phyloP scores from a whole-genome alignment of 2,113 vertebrate species.

The Grammomys dolichurus region DNA sequence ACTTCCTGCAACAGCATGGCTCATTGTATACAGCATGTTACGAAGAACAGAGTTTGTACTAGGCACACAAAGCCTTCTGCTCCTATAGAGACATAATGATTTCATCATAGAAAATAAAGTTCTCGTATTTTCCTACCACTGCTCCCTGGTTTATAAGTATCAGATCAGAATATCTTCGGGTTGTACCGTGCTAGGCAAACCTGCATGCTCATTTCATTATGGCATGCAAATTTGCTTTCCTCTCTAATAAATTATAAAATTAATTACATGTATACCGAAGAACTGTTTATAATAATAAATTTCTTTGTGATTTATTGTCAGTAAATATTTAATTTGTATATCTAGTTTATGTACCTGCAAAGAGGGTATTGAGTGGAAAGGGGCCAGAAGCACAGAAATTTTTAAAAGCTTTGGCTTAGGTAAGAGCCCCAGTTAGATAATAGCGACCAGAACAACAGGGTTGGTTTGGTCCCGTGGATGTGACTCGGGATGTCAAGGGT shows the following conservation, averaged over 20 bases:
- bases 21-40: no score
- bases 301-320: neutral
- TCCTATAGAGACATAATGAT: neutral
- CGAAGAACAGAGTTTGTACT: neutral
- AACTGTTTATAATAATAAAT: neutral
- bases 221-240: neutral
- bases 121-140: neutral
- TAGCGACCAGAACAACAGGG: neutral
- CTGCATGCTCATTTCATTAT: neutral
- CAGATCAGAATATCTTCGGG: neutral
- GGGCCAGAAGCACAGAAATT: neutral
- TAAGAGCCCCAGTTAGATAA: neutral
- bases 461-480: neutral
- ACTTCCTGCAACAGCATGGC: neutral
- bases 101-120: neutral
- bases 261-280: neutral
- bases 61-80: neutral
- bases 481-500: neutral
- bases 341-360: neutral
- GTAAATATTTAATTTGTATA: neutral
- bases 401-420: neutral
- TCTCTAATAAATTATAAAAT: neutral
- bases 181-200: neutral
- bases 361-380: neutral
- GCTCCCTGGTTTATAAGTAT: neutral